These are phyloP conservation scores for Rhinoderma darwinii DNA, from an alignment of 2,113 vertebrate species.

Conservation along the genomic window DNA sequence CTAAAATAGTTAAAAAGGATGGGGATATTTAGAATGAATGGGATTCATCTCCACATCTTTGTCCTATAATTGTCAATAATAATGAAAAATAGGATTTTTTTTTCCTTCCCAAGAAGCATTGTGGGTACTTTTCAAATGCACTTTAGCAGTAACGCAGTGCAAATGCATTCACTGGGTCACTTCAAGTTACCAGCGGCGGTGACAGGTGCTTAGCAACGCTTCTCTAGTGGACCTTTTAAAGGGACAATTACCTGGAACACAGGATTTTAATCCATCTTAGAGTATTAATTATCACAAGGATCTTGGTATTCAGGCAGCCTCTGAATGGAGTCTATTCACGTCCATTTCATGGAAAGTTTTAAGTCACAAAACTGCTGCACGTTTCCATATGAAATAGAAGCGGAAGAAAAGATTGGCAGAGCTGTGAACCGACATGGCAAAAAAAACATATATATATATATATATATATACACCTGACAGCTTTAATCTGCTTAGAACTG, in stretches of 20 bases:
- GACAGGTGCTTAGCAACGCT: constrained; percentile 65
- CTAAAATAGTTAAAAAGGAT: constrained; percentile 21
- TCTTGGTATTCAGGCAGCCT: constrained; percentile 64
- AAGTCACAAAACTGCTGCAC: constrained; percentile 59
- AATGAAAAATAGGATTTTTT: constrained; percentile 66
- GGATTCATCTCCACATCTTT: constrained; percentile 60
- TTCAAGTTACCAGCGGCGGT: constrained; percentile 62
- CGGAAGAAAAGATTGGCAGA: constrained; percentile 32
- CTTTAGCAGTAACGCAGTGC: constrained; percentile 62
- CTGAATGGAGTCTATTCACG: constrained; percentile 46
- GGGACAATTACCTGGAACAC: constrained; percentile 63
- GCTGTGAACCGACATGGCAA: constrained; percentile 4
- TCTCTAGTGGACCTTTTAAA: constrained; percentile 62
- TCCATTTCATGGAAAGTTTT: constrained; percentile 47
- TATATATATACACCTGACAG: constrained; percentile 25
- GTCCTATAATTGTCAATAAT: constrained; percentile 65
- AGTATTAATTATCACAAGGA: constrained; percentile 63
- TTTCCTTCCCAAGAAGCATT: constrained; percentile 58
- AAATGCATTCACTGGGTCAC: constrained; percentile 65
- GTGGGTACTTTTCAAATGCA: constrained; percentile 66
- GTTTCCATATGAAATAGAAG: constrained; percentile 31
- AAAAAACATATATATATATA: too few relatives aligned
- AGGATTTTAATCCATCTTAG: constrained; percentile 66
- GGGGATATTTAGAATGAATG: constrained; percentile 22
- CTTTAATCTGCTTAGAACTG: constrained; percentile 14